These are phyloP conservation scores for Marronus borbonicus DNA, from an alignment of 2,888 invertebrate species.

Conservation along the genomic window DNA sequence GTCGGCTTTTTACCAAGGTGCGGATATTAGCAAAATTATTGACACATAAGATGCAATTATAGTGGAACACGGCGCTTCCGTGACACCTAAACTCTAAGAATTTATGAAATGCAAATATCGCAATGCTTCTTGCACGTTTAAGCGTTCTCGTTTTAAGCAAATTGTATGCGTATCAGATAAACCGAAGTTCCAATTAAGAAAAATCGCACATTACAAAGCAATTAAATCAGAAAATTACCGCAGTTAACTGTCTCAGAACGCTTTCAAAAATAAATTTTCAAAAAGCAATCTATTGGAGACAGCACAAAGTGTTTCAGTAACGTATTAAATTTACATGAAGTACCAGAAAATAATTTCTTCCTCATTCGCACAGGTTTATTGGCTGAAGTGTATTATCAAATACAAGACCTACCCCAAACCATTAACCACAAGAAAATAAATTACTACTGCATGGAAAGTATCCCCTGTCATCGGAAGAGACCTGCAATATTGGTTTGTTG, in stretches of 20 bases:
- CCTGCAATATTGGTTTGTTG: too few relatives aligned
- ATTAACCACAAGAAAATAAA: too few relatives aligned
- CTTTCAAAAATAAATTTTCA: slow-evolving; percentile 10
- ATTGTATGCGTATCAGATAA: neutral
- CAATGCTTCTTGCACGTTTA: neutral
- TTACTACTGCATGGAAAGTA: too few relatives aligned
- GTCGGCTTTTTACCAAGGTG: neutral
- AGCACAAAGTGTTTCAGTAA: neutral
- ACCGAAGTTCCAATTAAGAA: slow-evolving; percentile 5
- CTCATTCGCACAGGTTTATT: too few relatives aligned
- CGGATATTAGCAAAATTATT: slow-evolving; percentile 2
- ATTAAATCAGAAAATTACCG: neutral
- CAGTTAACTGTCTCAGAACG: too few relatives aligned
- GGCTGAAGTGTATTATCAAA: too few relatives aligned
- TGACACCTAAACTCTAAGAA: slow-evolving; percentile 3
- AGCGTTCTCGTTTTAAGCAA: neutral
- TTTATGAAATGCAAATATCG: slow-evolving; percentile 17
- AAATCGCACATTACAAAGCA: neutral
- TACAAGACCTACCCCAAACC: too few relatives aligned
- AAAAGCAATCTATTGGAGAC: neutral
- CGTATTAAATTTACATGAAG: too few relatives aligned
- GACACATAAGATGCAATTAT: neutral
- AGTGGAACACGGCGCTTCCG: neutral
- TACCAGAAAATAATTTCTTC: too few relatives aligned
- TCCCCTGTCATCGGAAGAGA: too few relatives aligned